These are phyloP conservation scores for Drosophila equinoxialis DNA, from an alignment of 1,140 invertebrate species.

Conservation along the genomic window DNA sequence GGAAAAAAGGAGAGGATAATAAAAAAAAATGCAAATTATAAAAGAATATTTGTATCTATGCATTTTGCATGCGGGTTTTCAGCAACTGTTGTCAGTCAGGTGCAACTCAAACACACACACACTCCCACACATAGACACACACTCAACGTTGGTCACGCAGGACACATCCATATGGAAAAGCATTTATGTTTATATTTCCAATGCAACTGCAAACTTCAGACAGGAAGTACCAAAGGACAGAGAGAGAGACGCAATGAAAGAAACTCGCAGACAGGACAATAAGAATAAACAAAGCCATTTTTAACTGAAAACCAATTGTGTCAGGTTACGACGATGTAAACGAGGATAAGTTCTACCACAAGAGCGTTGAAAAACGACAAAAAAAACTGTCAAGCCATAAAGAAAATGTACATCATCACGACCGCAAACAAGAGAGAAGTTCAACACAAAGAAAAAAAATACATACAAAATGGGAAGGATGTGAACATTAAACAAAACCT, in stretches of 20 bases:
- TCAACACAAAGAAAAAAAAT: background rate
- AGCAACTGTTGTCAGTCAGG: constrained; percentile 63
- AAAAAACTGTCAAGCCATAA: constrained; percentile 21
- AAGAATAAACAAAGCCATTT: constrained; percentile 33
- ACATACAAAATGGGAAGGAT: background rate
- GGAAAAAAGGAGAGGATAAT: constrained; percentile 8
- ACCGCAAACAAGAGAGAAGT: background rate
- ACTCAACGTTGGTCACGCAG: constrained; percentile 7
- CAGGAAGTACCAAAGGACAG: background rate
- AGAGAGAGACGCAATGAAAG: background rate
- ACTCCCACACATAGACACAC: constrained; percentile 26
- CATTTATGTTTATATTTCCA: constrained; percentile 55
- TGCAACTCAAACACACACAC: constrained; percentile 29
- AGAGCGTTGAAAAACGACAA: background rate
- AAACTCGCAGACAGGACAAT: background rate
- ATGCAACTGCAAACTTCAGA: constrained; percentile 22
- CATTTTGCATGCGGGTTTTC: constrained; percentile 68
- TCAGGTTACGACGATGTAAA: constrained; percentile 4
- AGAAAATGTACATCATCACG: background rate
- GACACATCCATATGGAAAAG: constrained; percentile 7
- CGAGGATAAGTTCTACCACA: background rate
- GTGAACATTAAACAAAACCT: background rate
- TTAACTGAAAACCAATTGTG: constrained; percentile 25
- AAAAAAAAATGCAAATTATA: constrained; percentile 25
- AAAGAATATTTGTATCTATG: constrained; percentile 55